These are phyloP conservation scores for Reticulitermes speratus DNA, from an alignment of 1,140 invertebrate species.

Conservation along the genomic window DNA sequence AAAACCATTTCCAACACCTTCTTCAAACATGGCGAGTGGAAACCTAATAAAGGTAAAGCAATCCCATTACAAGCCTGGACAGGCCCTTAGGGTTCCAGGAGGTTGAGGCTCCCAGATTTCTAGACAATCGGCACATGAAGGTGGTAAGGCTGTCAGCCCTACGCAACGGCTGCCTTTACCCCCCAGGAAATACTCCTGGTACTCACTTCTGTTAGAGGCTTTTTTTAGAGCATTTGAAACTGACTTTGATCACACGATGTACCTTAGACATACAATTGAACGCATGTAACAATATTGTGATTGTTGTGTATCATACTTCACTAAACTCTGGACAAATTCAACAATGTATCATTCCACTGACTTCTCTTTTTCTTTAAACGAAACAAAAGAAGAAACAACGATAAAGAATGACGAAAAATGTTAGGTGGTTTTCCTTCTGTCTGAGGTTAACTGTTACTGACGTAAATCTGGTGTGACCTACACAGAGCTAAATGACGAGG, in stretches of 20 bases:
- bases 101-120: too few species aligned
- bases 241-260: not conserved
- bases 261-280: not conserved
- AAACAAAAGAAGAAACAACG: not conserved
- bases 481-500: not conserved
- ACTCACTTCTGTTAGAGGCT: too few species aligned
- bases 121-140: too few species aligned
- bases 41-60: too few species aligned
- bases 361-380: not conserved
- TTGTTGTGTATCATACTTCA: not conserved
- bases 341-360: not conserved
- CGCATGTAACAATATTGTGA: not conserved
- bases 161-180: too few species aligned
- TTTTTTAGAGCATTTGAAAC: not conserved
- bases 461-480: not conserved
- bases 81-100: too few species aligned
- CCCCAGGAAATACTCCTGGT: too few species aligned
- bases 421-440: not conserved
- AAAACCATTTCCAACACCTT: too few species aligned
- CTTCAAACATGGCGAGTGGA: too few species aligned
- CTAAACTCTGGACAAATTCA: not conserved
- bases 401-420: not conserved
- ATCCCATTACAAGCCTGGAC: too few species aligned
- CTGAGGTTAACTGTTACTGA: not conserved
- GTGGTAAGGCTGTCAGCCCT: too few species aligned